Evolutionary conservation across 2,797 vertebrate genomes (phyloP).

Genomic region (Taenioides sp.): DNA sequence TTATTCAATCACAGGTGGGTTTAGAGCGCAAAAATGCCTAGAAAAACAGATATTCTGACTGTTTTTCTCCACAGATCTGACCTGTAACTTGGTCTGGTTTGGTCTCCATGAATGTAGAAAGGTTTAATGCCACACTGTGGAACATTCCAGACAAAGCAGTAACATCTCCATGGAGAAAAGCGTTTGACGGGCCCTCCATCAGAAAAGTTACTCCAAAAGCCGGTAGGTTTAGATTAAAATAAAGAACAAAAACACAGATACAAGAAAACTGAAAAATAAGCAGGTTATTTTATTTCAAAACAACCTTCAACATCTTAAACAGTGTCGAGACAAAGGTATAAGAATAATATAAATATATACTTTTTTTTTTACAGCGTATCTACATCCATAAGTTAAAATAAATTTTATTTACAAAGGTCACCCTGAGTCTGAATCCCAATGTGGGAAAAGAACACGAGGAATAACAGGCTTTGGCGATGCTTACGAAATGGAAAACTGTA

Average conservation of each 20-base stretch:
- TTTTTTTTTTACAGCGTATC: conserved; percentile 49
- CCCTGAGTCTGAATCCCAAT: conserved; percentile 67
- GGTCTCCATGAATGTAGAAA: too few relatives aligned
- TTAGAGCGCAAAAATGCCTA: too few relatives aligned
- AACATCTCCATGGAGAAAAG: too few relatives aligned
- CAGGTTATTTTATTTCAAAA: conserved; percentile 28
- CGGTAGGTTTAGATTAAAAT: too few relatives aligned
- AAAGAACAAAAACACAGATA: conserved; percentile 3
- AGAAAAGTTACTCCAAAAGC: too few relatives aligned
- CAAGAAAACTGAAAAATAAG: conserved; percentile 13
- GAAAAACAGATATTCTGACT: too few relatives aligned
- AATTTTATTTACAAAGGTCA: conserved; percentile 45
- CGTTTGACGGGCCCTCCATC: too few relatives aligned
- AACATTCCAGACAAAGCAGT: too few relatives aligned
- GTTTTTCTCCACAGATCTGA: too few relatives aligned
- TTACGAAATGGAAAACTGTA: not conserved
- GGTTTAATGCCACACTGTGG: too few relatives aligned
- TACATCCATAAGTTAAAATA: conserved; percentile 63
- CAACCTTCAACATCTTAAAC: conserved; percentile 32
- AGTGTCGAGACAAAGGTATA: conserved; percentile 47
- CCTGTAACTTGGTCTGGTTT: too few relatives aligned
- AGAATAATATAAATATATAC: conserved; percentile 54
- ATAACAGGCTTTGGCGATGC: not conserved
- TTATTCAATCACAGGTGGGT: too few relatives aligned
- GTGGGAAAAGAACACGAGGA: conserved; percentile 42